Base-by-base conservation (phyloP, 2,888 invertebrate species). In the Auanema sp. region DNA sequence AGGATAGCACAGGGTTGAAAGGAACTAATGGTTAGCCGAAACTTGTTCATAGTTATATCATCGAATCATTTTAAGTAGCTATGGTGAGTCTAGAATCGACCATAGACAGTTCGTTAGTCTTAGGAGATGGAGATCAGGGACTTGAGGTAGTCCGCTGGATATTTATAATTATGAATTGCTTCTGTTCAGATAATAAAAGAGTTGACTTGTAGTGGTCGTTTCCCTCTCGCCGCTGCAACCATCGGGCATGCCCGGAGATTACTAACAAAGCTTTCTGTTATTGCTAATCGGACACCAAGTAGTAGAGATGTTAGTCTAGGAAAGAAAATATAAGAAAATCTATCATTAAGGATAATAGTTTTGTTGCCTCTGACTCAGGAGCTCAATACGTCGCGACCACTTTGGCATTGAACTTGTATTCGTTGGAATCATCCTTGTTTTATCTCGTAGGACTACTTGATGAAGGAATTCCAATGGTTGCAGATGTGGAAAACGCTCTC, bases 401-500 rank as follows among this genome's bases (percentile, higher is more conserved):
- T 51, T 50, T 76, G 47, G 66, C 72, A 14, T 54, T 72, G 40
- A 47, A 60, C n/a, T 53, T 78, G 12, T 82, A 79, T 58, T 69
- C 79, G 2, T 66, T 82, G 18, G 82, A 82, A 60, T 73, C 79
- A 5, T 65, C 78, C n/a, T 57, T 76, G n/a, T 82, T 81, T 60
- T 82, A 82, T 61, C 58, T 82, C 41, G 72, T 70, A n/a, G 82
- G 82, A 23, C 58, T 82, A 10, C 63, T 75, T 42, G 82, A 82
- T 57, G 82, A 82, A 62, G 71, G 73, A 4, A 57, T 83, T 11
- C 72, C 80, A 8, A 55, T 79, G 18, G 68, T 76, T 5, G 70
- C 75, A 14, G 82, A 82, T 65, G 69, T 82, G 50, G 82, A 82
- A 67, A 78, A 79, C 55, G 71, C 80, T 2, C 69, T 82, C 11